Evolutionary conservation across 35 echinoderm and acorn worm genomes (phyloP), one percentile per base, ranked within the genome.

Genomic region (Holothuria glaberrima): DNA sequence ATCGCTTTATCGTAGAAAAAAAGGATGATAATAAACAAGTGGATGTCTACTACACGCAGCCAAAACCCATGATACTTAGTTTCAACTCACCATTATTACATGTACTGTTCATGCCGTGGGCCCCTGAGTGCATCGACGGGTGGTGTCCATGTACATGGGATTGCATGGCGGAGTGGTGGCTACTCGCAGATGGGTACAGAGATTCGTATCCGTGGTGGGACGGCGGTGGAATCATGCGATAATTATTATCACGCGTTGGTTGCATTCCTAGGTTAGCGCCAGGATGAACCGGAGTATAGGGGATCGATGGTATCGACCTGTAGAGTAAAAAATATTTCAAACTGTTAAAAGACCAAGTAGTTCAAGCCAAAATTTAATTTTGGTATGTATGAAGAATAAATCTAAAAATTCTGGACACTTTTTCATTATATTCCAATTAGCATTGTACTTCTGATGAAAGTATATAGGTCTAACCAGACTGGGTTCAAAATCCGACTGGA

Each of bases 151-250:
- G 89, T 59, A 88, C 91, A 28, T 94, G 93, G 38, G 90, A 92
- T 30, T 90, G 91, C 90, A 93, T 90, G 50, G 50, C 50, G 32
- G 90, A 33, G 57, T 96, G 94, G 82, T 99, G 91, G 58, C 66
- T 92, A 36, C 69, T 83, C 17, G 93, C 81, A 4, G 90, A 45
- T 20, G 82, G 57, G 74, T 94, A 95, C 13, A 99, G 93, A 5
- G 93, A 93, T 1, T 99, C 97, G 80, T 99, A 99, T 34, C 91
- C 91, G 57, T 94, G 93, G 86, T 94, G 93, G 52, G 90, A 70
- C 16, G 90, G 80, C 30, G 93, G 93, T 34, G 88, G 90, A 14
- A 99, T 90, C 92, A 95, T 90, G 6, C 91, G 61, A 9, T 88
- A 90, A 71, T 74, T 90, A 75, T 83, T 91, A 30, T 99, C 97